A percentile compares a stretch with the other conserved stretches of the same genome.
These are phyloP conservation scores for Acrocephalus scirpaceus DNA, from an alignment of 2,797 vertebrate species.

Conservation along the genomic window DNA sequence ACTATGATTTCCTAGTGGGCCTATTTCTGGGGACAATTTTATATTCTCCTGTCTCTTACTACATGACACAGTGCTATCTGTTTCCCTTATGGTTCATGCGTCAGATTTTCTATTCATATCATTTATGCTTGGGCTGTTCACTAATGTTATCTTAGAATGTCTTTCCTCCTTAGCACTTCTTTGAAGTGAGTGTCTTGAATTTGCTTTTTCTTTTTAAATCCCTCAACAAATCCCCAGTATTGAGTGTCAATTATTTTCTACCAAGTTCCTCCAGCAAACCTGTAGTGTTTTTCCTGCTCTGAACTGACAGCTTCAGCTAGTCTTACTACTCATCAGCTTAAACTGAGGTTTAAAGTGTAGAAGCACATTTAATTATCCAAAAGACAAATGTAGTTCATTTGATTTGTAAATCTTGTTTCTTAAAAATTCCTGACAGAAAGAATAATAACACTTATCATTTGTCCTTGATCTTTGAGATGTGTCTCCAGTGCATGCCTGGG, in stretches of 20 bases:
- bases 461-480: not conserved
- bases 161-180: constrained; percentile 33
- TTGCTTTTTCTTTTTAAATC: constrained; percentile 12
- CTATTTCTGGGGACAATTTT: not conserved
- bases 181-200: constrained; percentile 24
- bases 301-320: not conserved
- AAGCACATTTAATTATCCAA: not conserved
- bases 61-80: not conserved
- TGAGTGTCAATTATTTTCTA: not conserved
- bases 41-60: not conserved
- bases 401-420: not conserved
- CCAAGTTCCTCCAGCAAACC: not conserved
- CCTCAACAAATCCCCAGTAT: not conserved
- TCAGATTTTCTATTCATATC: constrained; percentile 12
- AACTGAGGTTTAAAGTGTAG: not conserved
- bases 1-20: not conserved
- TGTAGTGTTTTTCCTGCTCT: not conserved
- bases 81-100: not conserved
- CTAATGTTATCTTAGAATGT: constrained; percentile 20
- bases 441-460: not conserved
- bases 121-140: not conserved
- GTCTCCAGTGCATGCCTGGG: not conserved
- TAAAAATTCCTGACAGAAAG: not conserved
- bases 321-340: not conserved
- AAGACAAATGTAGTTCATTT: not conserved